Percentiles rank a stretch among this genome's conserved stretches.
Evolutionary conservation across 1,140 invertebrate species (phyloP).

Genomic region (Meteorus sp.): DNA sequence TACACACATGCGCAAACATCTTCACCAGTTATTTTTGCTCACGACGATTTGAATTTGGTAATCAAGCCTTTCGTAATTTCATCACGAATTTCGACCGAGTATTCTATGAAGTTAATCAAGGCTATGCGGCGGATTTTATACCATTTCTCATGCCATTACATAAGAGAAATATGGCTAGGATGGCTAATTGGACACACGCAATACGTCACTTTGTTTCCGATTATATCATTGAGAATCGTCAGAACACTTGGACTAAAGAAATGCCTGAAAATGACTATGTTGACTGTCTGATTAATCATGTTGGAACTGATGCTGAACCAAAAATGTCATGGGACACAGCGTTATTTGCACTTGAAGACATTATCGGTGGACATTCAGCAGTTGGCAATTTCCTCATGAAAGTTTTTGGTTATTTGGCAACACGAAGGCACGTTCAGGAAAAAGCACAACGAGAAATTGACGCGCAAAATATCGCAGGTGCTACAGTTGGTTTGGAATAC

Average conservation of each 20-base stretch:
- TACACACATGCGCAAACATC: slow-evolving; percentile 77
- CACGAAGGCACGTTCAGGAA: slow-evolving; percentile 65
- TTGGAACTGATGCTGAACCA: slow-evolving; percentile 64
- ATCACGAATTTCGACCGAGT: slow-evolving; percentile 79
- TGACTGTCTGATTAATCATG: slow-evolving; percentile 73
- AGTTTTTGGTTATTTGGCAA: slow-evolving; percentile 69
- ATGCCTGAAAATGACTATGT: slow-evolving; percentile 64
- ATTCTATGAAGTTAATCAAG: slow-evolving; percentile 89
- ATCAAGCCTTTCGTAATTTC: slow-evolving; percentile 68
- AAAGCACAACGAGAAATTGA: slow-evolving; percentile 74
- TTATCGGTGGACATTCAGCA: slow-evolving; percentile 85
- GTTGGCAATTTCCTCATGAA: slow-evolving; percentile 83
- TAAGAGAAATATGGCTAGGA: slow-evolving; percentile 67
- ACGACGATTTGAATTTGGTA: slow-evolving; percentile 68
- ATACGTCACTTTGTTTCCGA: slow-evolving; percentile 77
- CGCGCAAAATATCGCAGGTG: slow-evolving; percentile 53
- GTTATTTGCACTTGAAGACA: slow-evolving; percentile 82
- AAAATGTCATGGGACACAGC: slow-evolving; percentile 67
- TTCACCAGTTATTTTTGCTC: slow-evolving; percentile 86
- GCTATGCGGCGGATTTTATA: slow-evolving; percentile 86
- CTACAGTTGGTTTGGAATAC: slow-evolving; percentile 66
- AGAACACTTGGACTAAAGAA: slow-evolving; percentile 61
- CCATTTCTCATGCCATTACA: slow-evolving; percentile 79
- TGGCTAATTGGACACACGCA: slow-evolving; percentile 68
- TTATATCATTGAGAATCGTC: slow-evolving; percentile 69